A percentile compares a stretch with the other conserved stretches of the same genome.
Conservation (phyloP, 2,113 vertebrate species). For the Chaetops frenatus region DNA sequence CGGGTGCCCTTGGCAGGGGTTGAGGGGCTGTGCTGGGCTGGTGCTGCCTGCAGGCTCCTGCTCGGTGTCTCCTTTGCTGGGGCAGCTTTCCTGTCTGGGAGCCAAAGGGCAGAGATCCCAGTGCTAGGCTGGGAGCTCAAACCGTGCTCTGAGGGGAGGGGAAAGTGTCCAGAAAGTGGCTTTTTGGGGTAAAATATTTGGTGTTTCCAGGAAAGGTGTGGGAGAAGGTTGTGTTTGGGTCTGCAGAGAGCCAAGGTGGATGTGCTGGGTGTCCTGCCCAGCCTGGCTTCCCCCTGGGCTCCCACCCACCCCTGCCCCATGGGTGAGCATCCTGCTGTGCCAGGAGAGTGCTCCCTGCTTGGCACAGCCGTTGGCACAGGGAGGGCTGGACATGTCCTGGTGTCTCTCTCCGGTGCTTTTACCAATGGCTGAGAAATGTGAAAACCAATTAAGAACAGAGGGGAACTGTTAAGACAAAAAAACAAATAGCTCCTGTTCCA, state of each 20-base stretch:
- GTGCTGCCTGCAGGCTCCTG: not conserved
- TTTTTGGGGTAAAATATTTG: fast-evolving
- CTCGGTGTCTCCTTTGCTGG: not conserved
- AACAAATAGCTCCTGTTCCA: not conserved
- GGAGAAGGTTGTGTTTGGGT: not conserved
- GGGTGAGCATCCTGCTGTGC: not conserved
- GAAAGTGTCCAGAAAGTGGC: too few relatives aligned
- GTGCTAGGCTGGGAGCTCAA: not conserved
- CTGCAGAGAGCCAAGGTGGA: not conserved
- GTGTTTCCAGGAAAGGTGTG: fast-evolving
- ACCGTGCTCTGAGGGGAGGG: not conserved
- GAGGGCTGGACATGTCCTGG: fast-evolving
- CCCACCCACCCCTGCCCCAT: fast-evolving
- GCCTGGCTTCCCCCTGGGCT: not conserved
- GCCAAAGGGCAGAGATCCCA: not conserved
- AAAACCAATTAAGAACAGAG: not conserved
- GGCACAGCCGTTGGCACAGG: fast-evolving
- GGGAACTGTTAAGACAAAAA: not conserved
- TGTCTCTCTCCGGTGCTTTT: fast-evolving
- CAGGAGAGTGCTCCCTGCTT: not conserved
- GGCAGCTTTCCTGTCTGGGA: not conserved
- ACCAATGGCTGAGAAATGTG: not conserved
- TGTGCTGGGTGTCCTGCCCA: not conserved
- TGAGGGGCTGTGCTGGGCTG: not conserved
- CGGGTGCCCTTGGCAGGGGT: not conserved